A percentile compares a stretch with the other conserved stretches of the same genome.
Conservation (phyloP, 2,888 invertebrate genomes). For the Caprella mutica region DNA sequence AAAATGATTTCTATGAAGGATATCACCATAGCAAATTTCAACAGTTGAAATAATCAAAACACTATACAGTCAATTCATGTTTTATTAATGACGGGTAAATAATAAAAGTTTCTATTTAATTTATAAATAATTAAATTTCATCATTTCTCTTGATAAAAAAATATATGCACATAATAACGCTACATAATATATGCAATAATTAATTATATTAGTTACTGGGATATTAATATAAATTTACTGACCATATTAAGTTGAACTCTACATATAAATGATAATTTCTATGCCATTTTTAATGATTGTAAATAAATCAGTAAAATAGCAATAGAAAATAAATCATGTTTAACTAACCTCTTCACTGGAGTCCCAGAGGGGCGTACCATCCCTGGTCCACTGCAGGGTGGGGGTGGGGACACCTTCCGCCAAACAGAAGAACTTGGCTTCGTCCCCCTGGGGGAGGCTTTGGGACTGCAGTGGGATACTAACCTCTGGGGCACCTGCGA, state of each 20-base stretch:
- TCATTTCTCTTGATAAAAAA: neutral
- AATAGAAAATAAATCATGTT: neutral
- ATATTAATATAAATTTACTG: neutral
- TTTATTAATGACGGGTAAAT: too few species aligned
- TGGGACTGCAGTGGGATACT: constrained; percentile 18
- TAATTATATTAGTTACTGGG: neutral
- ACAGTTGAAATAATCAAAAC: too few species aligned
- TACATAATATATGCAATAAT: neutral
- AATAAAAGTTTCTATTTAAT: too few species aligned
- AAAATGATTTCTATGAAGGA: too few species aligned
- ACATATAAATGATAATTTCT: neutral
- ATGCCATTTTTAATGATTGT: neutral
- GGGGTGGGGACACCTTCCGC: constrained; percentile 27
- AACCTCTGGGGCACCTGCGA: constrained; percentile 24
- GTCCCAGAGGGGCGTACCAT: constrained; percentile 18
- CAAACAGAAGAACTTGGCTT: constrained; percentile 22
- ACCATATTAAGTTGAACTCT: neutral
- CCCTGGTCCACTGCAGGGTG: constrained; percentile 25
- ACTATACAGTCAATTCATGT: too few species aligned
- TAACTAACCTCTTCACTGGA: neutral
- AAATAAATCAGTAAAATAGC: neutral
- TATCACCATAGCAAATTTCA: too few species aligned
- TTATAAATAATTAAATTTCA: too few species aligned
- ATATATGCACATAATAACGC: neutral
- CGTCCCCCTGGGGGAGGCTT: constrained; percentile 25